Conservation (phyloP, 2,888 invertebrate genomes). For the Ceriagrion tenellum region DNA sequence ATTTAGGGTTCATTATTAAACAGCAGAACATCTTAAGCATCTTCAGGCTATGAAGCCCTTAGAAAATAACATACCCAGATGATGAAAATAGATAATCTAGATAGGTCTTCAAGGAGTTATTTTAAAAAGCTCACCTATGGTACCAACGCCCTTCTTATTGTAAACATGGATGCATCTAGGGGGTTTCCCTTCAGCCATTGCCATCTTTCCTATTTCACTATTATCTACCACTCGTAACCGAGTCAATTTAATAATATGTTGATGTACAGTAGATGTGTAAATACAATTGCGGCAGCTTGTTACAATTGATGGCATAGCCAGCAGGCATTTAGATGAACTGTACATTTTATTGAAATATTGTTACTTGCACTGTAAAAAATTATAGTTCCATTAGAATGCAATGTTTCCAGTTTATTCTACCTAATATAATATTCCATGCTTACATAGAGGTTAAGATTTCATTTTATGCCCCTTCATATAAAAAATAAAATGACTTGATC, state of each 20-base stretch:
- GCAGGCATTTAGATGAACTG: neutral
- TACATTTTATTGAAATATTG: neutral
- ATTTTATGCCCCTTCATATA: no score
- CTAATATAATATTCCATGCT: no score
- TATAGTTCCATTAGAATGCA: no score
- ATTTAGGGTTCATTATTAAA: neutral
- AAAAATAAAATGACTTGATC: no score
- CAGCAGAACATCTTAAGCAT: neutral
- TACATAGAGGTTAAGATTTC: no score
- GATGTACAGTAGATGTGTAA: conserved; percentile 80
- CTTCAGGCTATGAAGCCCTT: no score
- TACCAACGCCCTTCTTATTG: conserved; percentile 86
- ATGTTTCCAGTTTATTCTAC: no score
- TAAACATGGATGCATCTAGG: conserved; percentile 97
- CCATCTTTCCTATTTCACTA: conserved; percentile 95
- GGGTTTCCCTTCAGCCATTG: conserved; percentile 96
- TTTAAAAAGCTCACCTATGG: conserved; percentile 79
- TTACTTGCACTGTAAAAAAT: no score
- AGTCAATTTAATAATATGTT: conserved; percentile 87
- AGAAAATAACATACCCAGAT: no score
- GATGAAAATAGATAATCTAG: neutral
- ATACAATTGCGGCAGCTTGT: neutral
- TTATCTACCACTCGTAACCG: conserved; percentile 97
- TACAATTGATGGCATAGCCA: neutral
- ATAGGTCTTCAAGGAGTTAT: neutral